Conservation (phyloP, 2,888 invertebrate species). For the Gryllus longicercus region DNA sequence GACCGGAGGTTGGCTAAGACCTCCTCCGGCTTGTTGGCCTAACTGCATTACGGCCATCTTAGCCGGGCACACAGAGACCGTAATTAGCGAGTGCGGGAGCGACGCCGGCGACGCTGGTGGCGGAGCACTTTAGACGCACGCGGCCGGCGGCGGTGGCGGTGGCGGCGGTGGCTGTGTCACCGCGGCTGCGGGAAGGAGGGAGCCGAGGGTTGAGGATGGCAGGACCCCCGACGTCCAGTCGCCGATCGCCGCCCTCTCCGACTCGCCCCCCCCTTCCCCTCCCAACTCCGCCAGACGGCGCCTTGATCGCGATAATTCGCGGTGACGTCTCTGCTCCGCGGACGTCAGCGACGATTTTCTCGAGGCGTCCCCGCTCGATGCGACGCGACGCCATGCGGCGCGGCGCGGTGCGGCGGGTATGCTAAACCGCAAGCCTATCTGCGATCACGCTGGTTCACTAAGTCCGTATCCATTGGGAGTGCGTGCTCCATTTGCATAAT, state of each 20-base stretch:
- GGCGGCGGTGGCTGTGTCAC: not conserved
- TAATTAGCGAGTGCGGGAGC: not conserved
- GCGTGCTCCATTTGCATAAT: not conserved
- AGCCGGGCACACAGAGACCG: not conserved
- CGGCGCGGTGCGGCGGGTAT: not conserved
- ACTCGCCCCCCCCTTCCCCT: not conserved
- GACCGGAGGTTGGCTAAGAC: not conserved
- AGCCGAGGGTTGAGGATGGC: too few relatives aligned
- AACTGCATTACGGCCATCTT: slow-evolving; percentile 17
- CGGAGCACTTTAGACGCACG: not conserved
- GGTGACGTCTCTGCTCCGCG: not conserved
- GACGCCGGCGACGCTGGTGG: not conserved
- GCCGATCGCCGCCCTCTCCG: not conserved
- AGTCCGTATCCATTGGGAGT: not conserved
- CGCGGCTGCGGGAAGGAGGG: not conserved
- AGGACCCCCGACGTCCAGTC: not conserved
- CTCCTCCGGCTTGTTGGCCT: slow-evolving; percentile 17
- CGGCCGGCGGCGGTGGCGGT: not conserved
- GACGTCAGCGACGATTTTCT: slow-evolving; percentile 17
- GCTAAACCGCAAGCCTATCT: slow-evolving; percentile 7
- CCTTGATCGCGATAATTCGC: slow-evolving; percentile 5
- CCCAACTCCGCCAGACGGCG: not conserved
- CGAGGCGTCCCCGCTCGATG: not conserved
- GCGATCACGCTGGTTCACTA: slow-evolving; percentile 17
- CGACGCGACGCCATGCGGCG: too few relatives aligned